Conservation (phyloP, 2,888 invertebrate species). For the Harpalus rubripes region DNA sequence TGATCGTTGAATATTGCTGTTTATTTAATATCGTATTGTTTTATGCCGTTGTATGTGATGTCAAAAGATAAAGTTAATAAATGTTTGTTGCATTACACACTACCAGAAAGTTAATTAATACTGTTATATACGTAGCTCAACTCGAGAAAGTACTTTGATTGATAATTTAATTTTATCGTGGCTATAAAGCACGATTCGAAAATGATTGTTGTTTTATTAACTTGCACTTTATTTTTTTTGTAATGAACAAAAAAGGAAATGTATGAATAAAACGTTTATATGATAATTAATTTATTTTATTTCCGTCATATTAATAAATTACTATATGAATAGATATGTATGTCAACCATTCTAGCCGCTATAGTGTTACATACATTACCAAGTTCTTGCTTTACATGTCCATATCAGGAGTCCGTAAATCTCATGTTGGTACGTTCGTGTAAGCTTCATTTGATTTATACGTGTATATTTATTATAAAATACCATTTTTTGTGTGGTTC, state of each 20-base stretch:
- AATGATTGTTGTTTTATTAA: neutral
- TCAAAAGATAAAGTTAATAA: neutral
- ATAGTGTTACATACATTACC: too few species aligned
- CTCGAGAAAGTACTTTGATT: conserved; percentile 11
- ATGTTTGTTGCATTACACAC: neutral
- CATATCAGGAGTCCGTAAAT: too few species aligned
- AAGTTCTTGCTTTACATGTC: too few species aligned
- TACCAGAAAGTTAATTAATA: neutral
- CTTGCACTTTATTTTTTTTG: neutral
- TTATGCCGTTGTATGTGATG: conserved; percentile 15
- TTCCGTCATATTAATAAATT: too few species aligned
- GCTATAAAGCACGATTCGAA: neutral
- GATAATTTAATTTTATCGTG: neutral
- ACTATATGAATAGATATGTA: too few species aligned
- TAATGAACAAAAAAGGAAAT: neutral
- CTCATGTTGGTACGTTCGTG: too few species aligned
- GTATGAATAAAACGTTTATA: neutral
- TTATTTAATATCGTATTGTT: neutral
- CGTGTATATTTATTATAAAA: too few species aligned
- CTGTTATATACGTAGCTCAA: neutral
- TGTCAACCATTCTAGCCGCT: too few species aligned
- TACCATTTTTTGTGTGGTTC: too few species aligned
- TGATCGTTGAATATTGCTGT: neutral
- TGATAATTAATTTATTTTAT: too few species aligned
- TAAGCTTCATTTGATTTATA: too few species aligned